phyloP scores from a whole-genome alignment of 2,888 invertebrate genomes.

The Scaptomyza caliginosa region DNA sequence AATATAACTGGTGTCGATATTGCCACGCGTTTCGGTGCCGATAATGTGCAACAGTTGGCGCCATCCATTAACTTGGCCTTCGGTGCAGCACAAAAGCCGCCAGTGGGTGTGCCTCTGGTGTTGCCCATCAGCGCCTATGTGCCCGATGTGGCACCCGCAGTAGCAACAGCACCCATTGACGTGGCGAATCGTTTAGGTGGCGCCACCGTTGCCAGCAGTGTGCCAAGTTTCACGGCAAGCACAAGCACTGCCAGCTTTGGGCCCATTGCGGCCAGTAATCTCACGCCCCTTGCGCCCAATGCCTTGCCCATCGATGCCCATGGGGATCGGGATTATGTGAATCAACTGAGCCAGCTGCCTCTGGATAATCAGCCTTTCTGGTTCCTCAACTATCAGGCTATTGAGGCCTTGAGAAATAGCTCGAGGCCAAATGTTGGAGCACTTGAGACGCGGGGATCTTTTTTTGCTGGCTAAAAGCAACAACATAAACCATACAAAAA shows the following conservation, averaged over 20 bases:
- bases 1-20: constrained; percentile 59
- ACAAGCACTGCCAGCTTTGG: constrained; percentile 4
- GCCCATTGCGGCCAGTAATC: background rate
- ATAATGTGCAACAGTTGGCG: constrained; percentile 84
- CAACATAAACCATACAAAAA: background rate
- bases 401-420: constrained; percentile 86
- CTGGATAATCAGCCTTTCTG: constrained; percentile 89
- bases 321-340: constrained; percentile 87
- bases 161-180: constrained; percentile 1
- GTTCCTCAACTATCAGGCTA: constrained; percentile 88
- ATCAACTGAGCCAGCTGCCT: constrained; percentile 88
- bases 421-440: constrained; percentile 61
- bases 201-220: background rate
- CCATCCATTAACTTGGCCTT: constrained; percentile 40
- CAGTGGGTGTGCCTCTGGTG: constrained; percentile 73
- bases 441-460: constrained; percentile 67
- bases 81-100: constrained; percentile 72
- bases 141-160: constrained; percentile 11
- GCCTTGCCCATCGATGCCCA: constrained; percentile 87
- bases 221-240: background rate
- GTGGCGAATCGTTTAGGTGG: constrained; percentile 66
- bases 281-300: constrained; percentile 6
- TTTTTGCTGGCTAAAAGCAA: constrained; percentile 62
- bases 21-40: constrained; percentile 85
- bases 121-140: constrained; percentile 49